Evolutionary conservation across 2,113 vertebrate species (phyloP).

Genomic region (Pteruthius melanotis): DNA sequence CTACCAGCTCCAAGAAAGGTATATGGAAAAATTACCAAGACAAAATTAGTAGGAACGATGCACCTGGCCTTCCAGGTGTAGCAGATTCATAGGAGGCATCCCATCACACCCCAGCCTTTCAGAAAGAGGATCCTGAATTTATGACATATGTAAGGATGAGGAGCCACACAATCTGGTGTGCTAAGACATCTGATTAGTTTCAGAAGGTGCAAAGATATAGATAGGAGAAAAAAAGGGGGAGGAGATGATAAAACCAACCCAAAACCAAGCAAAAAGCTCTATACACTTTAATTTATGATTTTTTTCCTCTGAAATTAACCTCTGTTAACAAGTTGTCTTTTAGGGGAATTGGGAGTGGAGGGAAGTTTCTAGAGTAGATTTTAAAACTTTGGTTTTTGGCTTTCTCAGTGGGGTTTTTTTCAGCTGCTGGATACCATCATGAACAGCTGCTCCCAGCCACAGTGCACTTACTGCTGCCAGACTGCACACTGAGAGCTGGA

Average conservation of each 20-base stretch:
- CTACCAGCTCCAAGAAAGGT: background rate
- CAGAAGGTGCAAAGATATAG: background rate
- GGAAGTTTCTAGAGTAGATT: background rate
- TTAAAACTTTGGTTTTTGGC: background rate
- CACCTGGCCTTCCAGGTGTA: background rate
- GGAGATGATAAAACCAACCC: background rate
- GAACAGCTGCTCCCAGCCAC: conserved; percentile 5
- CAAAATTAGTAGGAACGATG: background rate
- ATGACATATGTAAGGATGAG: background rate
- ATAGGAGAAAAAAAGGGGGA: background rate
- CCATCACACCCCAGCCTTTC: background rate
- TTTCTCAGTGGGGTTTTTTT: background rate
- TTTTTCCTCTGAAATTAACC: background rate
- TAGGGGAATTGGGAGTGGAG: fast-evolving
- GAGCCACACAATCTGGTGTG: background rate
- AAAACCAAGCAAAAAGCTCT: background rate
- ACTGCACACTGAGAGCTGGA: background rate
- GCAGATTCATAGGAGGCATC: background rate
- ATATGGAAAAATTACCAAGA: background rate
- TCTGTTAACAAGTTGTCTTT: background rate
- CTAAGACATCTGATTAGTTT: conserved; percentile 47
- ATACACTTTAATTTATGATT: background rate
- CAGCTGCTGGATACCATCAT: background rate
- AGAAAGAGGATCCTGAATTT: background rate
- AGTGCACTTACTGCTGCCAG: background rate